These are phyloP conservation scores for Chironomus tentans DNA, from an alignment of 2,888 invertebrate species.

Conservation along the genomic window DNA sequence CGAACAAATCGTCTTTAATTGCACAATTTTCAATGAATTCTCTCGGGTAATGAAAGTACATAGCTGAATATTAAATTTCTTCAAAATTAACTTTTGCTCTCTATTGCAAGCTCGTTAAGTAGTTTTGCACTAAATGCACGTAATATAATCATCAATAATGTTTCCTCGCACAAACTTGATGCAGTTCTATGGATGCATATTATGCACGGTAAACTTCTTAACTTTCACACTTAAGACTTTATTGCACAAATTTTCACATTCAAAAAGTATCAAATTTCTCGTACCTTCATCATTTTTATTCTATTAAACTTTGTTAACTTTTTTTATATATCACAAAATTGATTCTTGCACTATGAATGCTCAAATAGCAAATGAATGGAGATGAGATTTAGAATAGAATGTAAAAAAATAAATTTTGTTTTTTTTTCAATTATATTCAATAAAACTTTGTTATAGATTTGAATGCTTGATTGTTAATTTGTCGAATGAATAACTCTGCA, in stretches of 20 bases:
- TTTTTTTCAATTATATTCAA: not conserved
- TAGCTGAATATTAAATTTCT: too few species aligned
- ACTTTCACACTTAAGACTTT: too few species aligned
- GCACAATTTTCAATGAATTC: too few species aligned
- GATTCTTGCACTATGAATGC: not conserved
- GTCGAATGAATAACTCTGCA: slow-evolving; percentile 22
- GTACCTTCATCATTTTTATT: slow-evolving; percentile 23
- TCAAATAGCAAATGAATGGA: too few species aligned
- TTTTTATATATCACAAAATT: not conserved
- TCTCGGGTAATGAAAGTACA: too few species aligned
- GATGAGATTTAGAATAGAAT: too few species aligned
- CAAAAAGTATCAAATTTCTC: not conserved
- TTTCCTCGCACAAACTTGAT: not conserved
- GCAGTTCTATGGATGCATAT: not conserved
- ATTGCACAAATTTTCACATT: too few species aligned
- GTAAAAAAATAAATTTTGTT: not conserved
- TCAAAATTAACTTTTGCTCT: too few species aligned
- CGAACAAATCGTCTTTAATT: too few species aligned
- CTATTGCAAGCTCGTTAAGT: not conserved
- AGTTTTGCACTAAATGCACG: not conserved
- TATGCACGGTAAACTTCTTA: not conserved
- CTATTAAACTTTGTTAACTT: not conserved
- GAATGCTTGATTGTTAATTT: slow-evolving; percentile 22
- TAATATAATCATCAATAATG: not conserved
- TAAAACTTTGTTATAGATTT: slow-evolving; percentile 8